Evolutionary conservation across 2,797 vertebrate species (phyloP), one percentile per base, ranked within the genome.

Genomic region (Phrynocephalus forsythii): DNA sequence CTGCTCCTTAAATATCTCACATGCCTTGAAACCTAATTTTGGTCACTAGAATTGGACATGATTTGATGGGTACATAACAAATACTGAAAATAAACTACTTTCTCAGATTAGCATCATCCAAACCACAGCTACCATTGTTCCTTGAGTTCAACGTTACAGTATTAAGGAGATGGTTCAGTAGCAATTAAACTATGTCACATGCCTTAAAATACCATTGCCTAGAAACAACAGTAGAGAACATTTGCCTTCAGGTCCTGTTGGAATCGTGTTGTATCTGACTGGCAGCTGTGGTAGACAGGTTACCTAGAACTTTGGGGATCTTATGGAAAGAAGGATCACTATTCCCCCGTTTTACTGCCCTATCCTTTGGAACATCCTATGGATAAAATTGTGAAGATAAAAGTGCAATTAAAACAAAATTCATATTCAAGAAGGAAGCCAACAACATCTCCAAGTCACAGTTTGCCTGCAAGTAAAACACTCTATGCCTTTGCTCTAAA

Each of bases 351-450:
- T 66, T 67, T 82, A 44, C 71, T 76, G 44, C 38, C 50, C 13
- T n/a, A 26, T 79, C 44, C 50, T 83, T 38, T 60, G 60, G 24
- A 75, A 63, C 82, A 75, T 83, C 30, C 73, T 69, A 44, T 72
- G 7, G 66, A n/a, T 88, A 44, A 75, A 85, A 80, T 75, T 20
- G 16, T 83, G 22, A 75, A 86, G 66, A 50, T 2, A 80, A 22
- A 73, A 81, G 30, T 85, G 83, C 66, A 82, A 76, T 60, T 83
- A 38, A 72, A 79, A 78, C 22, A 81, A 82, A 68, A 85, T 22
- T n/a, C 48, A 75, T 56, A 75, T 20, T 87, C 79, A 81, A 86
- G 38, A 20, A 85, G 60, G 48, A 20, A 82, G 48, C 18, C 79
- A 85, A 66, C 24, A 24, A 52, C 26, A 28, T 56, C 11, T 82